These are phyloP conservation scores for Hydrolagus affinis DNA, from an alignment of 2,113 vertebrate species.

Conservation along the genomic window DNA sequence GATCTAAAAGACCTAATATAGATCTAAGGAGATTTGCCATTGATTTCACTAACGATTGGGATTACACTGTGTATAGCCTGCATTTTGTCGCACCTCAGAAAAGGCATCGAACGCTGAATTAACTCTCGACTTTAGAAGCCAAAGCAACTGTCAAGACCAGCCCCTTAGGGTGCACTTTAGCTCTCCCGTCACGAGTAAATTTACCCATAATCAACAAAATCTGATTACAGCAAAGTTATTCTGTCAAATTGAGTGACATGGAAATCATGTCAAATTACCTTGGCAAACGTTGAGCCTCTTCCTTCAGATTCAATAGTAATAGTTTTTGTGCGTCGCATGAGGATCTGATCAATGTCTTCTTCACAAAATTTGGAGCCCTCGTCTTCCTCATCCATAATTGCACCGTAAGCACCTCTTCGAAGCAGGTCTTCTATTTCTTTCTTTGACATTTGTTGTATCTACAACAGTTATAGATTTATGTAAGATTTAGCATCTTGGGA, in stretches of 20 bases:
- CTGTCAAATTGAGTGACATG: neutral
- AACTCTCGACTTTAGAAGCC: neutral
- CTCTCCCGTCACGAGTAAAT: neutral
- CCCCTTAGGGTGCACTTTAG: too few relatives aligned
- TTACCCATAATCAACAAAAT: neutral
- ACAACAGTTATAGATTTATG: neutral
- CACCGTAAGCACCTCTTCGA: constrained; percentile 87
- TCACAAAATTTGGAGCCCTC: constrained; percentile 98
- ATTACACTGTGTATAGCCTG: neutral
- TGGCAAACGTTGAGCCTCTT: constrained; percentile 92
- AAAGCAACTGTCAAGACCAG: neutral
- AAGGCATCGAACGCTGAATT: neutral
- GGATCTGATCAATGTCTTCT: constrained; percentile 95
- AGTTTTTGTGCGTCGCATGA: constrained; percentile 91
- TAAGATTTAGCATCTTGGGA: neutral
- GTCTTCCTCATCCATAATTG: constrained; percentile 97
- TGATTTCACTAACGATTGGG: neutral
- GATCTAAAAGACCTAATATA: too few relatives aligned
- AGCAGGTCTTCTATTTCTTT: constrained; percentile 96
- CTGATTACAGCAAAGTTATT: neutral
- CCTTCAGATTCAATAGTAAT: constrained; percentile 97
- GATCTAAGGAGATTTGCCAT: neutral
- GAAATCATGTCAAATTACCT: constrained; percentile 55
- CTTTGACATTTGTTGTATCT: constrained; percentile 89
- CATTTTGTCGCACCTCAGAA: neutral